Evolutionary conservation across 1,140 invertebrate genomes (phyloP).

Genomic region (Drosophila takahashii): DNA sequence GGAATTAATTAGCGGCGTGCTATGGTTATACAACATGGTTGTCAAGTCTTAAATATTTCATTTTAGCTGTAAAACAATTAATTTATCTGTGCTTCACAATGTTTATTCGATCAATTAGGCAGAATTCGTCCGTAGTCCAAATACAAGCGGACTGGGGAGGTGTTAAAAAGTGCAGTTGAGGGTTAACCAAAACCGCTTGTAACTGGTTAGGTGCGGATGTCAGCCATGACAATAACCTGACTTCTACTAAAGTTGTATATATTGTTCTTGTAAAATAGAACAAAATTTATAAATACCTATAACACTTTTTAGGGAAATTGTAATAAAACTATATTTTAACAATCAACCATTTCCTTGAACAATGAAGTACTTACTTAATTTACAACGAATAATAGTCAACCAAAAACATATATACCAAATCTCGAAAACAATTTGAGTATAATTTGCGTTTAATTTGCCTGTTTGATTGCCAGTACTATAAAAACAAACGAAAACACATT

Average conservation of each 20-base stretch:
- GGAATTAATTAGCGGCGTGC: constrained; percentile 52
- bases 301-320: too few relatives aligned
- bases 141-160: constrained; percentile 38
- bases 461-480: constrained; percentile 16
- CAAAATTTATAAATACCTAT: too few relatives aligned
- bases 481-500: constrained; percentile 15
- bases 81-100: constrained; percentile 56
- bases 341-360: neutral
- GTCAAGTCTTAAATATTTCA: constrained; percentile 53
- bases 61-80: constrained; percentile 69
- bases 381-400: neutral
- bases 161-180: constrained; percentile 62
- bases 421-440: constrained; percentile 3
- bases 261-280: neutral
- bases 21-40: constrained; percentile 45
- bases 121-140: constrained; percentile 36
- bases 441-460: constrained; percentile 18
- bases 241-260: neutral
- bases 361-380: neutral
- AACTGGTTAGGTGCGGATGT: constrained; percentile 50
- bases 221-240: constrained; percentile 2
- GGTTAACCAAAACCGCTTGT: constrained; percentile 42
- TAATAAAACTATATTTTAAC: too few relatives aligned
- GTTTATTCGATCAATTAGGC: constrained; percentile 65
- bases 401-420: neutral